phyloP scores from a whole-genome alignment of 2,888 invertebrate species.

The Aphrophora alni region DNA sequence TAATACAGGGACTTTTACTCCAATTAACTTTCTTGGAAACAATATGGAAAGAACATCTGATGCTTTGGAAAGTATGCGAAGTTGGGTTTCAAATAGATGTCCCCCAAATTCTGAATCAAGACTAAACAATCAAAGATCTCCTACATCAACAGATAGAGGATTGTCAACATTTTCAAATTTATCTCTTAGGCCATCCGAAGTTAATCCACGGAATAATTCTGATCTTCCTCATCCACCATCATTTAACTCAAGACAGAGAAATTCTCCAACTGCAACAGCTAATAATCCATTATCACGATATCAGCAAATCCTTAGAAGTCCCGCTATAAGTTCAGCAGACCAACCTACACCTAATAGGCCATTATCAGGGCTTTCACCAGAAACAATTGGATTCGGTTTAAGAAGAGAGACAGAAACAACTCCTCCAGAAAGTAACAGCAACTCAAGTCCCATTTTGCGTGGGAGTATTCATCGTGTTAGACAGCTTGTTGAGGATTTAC shows the following conservation, averaged over 20 bases:
- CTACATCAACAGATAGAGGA: background rate
- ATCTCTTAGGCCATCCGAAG: background rate
- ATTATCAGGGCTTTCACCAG: constrained; percentile 23
- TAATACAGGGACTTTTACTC: background rate
- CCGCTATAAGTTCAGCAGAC: background rate
- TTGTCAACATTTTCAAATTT: background rate
- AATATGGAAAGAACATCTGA: no score
- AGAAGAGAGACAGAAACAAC: background rate
- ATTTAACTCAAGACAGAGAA: background rate
- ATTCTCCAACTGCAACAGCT: background rate
- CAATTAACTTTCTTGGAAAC: background rate
- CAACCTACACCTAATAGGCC: background rate
- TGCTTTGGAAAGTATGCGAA: no score
- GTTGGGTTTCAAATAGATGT: background rate
- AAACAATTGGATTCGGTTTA: constrained; percentile 24
- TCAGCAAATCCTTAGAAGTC: background rate
- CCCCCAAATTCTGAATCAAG: background rate
- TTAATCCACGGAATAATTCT: background rate
- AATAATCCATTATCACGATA: background rate
- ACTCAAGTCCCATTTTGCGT: background rate
- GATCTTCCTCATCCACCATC: background rate
- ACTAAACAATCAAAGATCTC: background rate
- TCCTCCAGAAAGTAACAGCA: background rate
- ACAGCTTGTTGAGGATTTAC: background rate
- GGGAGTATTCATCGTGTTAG: constrained; percentile 7